These are phyloP conservation scores for Novumbra hubbsi DNA, from an alignment of 2,797 vertebrate species.

Conservation along the genomic window DNA sequence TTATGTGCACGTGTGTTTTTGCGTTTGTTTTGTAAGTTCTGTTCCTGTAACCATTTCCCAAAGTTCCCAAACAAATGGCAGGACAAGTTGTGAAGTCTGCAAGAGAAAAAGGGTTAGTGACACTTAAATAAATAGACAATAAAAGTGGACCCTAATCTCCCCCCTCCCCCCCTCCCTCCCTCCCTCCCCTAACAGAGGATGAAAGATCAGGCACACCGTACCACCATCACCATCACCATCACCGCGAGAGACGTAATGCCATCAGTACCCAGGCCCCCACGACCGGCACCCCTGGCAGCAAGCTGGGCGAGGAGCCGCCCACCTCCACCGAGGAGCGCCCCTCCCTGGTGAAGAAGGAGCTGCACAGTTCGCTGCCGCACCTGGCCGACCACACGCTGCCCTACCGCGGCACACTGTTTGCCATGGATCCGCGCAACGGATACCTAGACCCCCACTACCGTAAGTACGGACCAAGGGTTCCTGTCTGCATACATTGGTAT, in stretches of 20 bases:
- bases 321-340: slow-evolving; percentile 94
- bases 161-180: slow-evolving; percentile 13
- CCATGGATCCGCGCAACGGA: slow-evolving; percentile 93
- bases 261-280: slow-evolving; percentile 84
- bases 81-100: not conserved
- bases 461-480: slow-evolving; percentile 70
- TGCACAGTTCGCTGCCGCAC: slow-evolving; percentile 88
- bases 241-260: slow-evolving; percentile 92
- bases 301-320: slow-evolving; percentile 90
- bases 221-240: slow-evolving; percentile 68
- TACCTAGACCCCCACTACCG: slow-evolving; percentile 94
- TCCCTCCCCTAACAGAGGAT: slow-evolving; percentile 79
- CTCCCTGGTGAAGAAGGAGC: slow-evolving; percentile 95
- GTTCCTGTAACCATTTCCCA: too few species aligned
- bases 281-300: slow-evolving; percentile 75
- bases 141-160: not conserved
- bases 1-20: slow-evolving; percentile 19
- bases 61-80: not conserved
- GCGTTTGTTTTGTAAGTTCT: slow-evolving; percentile 17
- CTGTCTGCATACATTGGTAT: not conserved
- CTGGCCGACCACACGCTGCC: slow-evolving; percentile 88
- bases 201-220: slow-evolving; percentile 88
- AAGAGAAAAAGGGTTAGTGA: not conserved
- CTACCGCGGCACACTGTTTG: slow-evolving; percentile 88
- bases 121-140: too few species aligned